A percentile compares a stretch with the other conserved stretches of the same genome.
Conservation (phyloP, 92 coral and sea anemone species). For the Plumapathes pennacea region DNA sequence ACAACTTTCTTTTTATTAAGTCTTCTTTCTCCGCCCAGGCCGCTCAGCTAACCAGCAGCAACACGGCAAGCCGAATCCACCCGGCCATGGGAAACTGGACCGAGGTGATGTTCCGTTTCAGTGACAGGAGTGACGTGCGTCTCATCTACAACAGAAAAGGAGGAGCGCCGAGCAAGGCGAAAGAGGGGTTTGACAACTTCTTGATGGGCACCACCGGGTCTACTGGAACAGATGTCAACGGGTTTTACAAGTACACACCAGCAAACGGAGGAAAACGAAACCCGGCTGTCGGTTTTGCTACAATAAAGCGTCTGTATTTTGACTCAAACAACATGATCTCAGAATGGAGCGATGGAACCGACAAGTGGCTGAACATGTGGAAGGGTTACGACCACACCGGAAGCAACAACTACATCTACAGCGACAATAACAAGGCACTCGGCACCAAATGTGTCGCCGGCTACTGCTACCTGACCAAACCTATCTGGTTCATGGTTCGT, state of each 20-base stretch:
- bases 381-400: background rate
- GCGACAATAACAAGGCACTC: slow-evolving; percentile 38
- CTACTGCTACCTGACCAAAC: slow-evolving; percentile 58
- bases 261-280: slow-evolving; percentile 33
- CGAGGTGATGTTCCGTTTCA: slow-evolving; percentile 71
- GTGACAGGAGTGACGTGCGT: slow-evolving; percentile 48
- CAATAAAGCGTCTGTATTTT: slow-evolving; percentile 13
- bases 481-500: slow-evolving; percentile 74
- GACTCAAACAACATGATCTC: slow-evolving; percentile 13
- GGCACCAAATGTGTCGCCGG: slow-evolving; percentile 79
- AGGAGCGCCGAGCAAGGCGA: slow-evolving; percentile 43
- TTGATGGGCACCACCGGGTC: slow-evolving; percentile 36
- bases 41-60: slow-evolving; percentile 25
- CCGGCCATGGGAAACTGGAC: slow-evolving; percentile 63
- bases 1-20: slow-evolving; percentile 20
- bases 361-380: slow-evolving; percentile 63
- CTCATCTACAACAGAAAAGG: slow-evolving; percentile 62
- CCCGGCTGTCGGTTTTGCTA: slow-evolving; percentile 41
- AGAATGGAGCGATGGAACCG: slow-evolving; percentile 19
- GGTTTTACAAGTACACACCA: slow-evolving; percentile 66
- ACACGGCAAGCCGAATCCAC: slow-evolving; percentile 53
- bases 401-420: slow-evolving; percentile 40
- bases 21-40: slow-evolving; percentile 32
- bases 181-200: slow-evolving; percentile 45
- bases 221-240: slow-evolving; percentile 12